phyloP scores from a whole-genome alignment of 2,888 invertebrate species.

The Gordius sp. region DNA sequence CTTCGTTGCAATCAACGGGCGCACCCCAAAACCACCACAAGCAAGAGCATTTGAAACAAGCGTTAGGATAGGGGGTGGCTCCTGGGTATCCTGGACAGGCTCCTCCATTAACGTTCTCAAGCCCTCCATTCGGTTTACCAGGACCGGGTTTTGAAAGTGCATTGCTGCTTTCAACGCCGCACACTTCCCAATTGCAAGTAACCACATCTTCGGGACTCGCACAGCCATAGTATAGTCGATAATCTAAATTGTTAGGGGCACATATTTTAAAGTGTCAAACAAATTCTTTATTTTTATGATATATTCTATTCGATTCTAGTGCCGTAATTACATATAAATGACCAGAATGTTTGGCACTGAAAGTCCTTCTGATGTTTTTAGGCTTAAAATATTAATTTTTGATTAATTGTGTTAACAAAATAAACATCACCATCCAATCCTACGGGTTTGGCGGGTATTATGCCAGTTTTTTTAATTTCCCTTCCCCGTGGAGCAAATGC shows the following conservation, averaged over 20 bases:
- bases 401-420: no score
- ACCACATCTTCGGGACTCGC: neutral
- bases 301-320: no score
- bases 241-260: neutral
- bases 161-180: neutral
- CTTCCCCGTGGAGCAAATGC: neutral
- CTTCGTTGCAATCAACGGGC: neutral
- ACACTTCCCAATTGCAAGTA: neutral
- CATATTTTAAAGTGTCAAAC: no score
- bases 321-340: no score
- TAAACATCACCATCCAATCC: no score
- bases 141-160: neutral
- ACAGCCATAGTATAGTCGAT: neutral
- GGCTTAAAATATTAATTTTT: no score
- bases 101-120: neutral
- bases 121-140: neutral
- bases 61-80: constrained; percentile 3
- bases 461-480: neutral
- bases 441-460: no score
- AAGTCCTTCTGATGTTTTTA: no score
- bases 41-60: neutral
- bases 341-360: no score
- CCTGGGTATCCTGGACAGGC: constrained; percentile 5
- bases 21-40: neutral
- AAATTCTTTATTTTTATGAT: no score